Percentiles rank a stretch among this genome's conserved stretches.
These are phyloP conservation scores for Raja brachyura DNA, from an alignment of 2,113 vertebrate species.

Conservation along the genomic window DNA sequence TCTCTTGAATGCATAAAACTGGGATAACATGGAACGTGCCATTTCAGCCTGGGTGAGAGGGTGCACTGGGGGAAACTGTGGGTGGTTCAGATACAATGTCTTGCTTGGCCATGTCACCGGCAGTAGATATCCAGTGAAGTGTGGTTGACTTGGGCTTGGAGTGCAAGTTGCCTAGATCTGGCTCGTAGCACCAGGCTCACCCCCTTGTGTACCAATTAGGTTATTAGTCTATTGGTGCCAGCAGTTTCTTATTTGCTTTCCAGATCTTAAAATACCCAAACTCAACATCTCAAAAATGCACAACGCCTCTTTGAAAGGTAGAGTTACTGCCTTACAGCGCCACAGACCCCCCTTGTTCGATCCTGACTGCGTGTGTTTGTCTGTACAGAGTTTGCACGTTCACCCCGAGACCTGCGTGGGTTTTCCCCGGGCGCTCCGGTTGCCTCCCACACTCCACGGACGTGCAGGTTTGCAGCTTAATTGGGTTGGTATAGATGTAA, in stretches of 20 bases:
- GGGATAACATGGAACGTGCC: too few species aligned
- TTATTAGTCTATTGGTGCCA: not conserved
- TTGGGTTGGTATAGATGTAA: too few species aligned
- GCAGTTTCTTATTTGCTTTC: not conserved
- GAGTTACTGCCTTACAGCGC: too few species aligned
- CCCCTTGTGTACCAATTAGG: not conserved
- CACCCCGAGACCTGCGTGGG: too few species aligned
- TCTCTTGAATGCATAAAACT: too few species aligned
- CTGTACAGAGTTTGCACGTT: too few species aligned
- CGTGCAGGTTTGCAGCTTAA: too few species aligned
- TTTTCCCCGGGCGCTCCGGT: too few species aligned
- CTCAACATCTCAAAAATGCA: not conserved
- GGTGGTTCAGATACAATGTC: not conserved
- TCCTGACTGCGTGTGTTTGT: too few species aligned
- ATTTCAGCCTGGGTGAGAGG: not conserved
- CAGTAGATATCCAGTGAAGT: not conserved
- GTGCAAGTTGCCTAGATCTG: not conserved
- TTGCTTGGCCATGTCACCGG: not conserved
- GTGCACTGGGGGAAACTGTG: not conserved
- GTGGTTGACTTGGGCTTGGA: not conserved
- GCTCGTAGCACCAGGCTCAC: not conserved
- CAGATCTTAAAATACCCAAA: not conserved
- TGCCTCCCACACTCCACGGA: too few species aligned
- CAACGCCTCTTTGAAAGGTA: not conserved
- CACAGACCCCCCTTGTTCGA: too few species aligned